Conservation (phyloP, 2,888 invertebrate genomes). For the Lapara coniferarum region DNA sequence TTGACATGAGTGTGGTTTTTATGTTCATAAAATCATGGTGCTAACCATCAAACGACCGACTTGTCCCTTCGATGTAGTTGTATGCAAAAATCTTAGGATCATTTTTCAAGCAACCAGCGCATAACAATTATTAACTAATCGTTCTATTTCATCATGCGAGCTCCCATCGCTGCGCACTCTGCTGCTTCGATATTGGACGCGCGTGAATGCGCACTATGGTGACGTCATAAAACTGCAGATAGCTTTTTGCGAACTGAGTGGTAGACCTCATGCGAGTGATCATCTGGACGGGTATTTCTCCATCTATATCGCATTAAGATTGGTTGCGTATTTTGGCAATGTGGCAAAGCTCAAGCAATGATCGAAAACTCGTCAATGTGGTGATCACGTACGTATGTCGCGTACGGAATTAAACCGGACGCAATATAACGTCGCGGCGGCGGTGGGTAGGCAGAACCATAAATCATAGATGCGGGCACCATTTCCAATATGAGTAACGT, state of each 20-base stretch:
- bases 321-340: no score
- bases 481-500: slow-evolving; percentile 28
- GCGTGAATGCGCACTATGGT: neutral
- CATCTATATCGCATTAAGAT: no score
- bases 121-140: neutral
- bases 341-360: no score
- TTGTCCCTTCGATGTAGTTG: no score
- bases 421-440: slow-evolving; percentile 9
- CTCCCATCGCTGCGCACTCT: neutral
- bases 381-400: slow-evolving; percentile 24
- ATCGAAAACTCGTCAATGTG: neutral
- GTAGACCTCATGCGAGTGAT: no score
- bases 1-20: no score
- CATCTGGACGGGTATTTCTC: no score
- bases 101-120: neutral
- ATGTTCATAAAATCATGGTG: no score
- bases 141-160: neutral
- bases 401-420: slow-evolving; percentile 25
- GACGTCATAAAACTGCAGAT: neutral
- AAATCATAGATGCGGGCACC: slow-evolving; percentile 25
- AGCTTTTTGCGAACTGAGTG: no score
- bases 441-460: slow-evolving; percentile 10
- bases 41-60: no score
- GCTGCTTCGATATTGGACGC: slow-evolving; percentile 1
- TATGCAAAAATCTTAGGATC: no score